Conservation (phyloP, 2,797 vertebrate species). For the Pangasius djambal region DNA sequence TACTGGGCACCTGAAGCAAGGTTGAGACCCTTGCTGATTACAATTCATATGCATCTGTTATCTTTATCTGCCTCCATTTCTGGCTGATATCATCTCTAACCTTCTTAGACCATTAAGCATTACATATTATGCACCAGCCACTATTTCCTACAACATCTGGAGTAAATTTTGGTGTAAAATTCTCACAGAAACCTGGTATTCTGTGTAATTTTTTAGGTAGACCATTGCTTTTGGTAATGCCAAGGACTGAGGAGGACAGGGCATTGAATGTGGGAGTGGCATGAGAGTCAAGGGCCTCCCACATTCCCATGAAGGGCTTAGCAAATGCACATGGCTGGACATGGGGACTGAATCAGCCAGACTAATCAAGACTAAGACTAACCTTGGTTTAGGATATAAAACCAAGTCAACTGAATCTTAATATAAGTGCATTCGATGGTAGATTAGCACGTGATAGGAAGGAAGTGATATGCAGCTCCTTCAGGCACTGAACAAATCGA, state of each 20-base stretch:
- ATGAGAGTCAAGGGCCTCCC: neutral
- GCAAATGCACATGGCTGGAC: neutral
- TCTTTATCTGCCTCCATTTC: slow-evolving; percentile 25
- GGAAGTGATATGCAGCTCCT: neutral
- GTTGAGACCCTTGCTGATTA: slow-evolving; percentile 61
- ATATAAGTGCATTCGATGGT: neutral
- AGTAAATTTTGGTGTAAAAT: neutral
- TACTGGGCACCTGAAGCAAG: slow-evolving; percentile 60
- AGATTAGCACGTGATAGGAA: neutral
- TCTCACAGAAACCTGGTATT: neutral
- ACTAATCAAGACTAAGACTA: neutral
- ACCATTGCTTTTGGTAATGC: neutral
- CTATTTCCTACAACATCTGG: neutral
- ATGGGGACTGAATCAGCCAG: neutral
- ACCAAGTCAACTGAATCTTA: neutral
- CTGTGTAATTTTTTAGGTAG: neutral
- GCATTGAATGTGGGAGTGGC: neutral
- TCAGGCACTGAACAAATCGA: slow-evolving; percentile 11
- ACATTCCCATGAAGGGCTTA: neutral
- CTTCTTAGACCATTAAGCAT: slow-evolving; percentile 19
- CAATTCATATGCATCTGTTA: slow-evolving; percentile 51
- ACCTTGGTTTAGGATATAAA: neutral
- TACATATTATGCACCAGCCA: neutral
- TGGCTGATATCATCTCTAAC: slow-evolving; percentile 2
- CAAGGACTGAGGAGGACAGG: neutral